phyloP scores from a whole-genome alignment of 2,797 vertebrate species.

The Scleropages formosus region DNA sequence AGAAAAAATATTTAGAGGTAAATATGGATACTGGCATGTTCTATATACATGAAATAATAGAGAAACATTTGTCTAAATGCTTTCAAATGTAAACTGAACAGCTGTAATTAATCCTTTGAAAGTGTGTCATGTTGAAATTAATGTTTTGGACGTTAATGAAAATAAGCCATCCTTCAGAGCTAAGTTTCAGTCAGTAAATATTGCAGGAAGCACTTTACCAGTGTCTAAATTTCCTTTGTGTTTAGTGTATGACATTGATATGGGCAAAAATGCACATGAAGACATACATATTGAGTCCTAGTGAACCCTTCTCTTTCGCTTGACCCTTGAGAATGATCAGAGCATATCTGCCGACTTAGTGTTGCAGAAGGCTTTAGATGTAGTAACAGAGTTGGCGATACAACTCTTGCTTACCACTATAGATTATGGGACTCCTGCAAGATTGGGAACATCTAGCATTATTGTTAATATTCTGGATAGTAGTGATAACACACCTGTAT shows the following conservation, averaged over 20 bases:
- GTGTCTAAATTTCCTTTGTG: constrained; percentile 56
- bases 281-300: constrained; percentile 54
- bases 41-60: constrained; percentile 58
- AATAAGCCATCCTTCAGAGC: constrained; percentile 54
- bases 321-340: constrained; percentile 45
- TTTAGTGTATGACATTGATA: constrained; percentile 53
- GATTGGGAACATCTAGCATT: constrained; percentile 53
- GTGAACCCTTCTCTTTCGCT: constrained; percentile 56
- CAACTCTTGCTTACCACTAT: constrained; percentile 58
- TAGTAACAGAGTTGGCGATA: constrained; percentile 58
- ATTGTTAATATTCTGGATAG: constrained; percentile 52
- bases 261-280: constrained; percentile 54
- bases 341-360: constrained; percentile 54
- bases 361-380: constrained; percentile 57
- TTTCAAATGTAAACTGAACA: constrained; percentile 50
- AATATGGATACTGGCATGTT: constrained; percentile 60
- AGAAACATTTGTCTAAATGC: constrained; percentile 62
- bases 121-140: constrained; percentile 55
- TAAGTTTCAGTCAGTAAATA: constrained; percentile 51
- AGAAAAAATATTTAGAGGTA: constrained; percentile 60
- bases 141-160: constrained; percentile 60
- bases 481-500: constrained; percentile 64
- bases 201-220: constrained; percentile 60
- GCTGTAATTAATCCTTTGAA: constrained; percentile 57
- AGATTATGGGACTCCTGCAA: constrained; percentile 60